Evolutionary conservation across 2,797 vertebrate genomes (phyloP).

Genomic region (Microctenopoma stevenorrisi): DNA sequence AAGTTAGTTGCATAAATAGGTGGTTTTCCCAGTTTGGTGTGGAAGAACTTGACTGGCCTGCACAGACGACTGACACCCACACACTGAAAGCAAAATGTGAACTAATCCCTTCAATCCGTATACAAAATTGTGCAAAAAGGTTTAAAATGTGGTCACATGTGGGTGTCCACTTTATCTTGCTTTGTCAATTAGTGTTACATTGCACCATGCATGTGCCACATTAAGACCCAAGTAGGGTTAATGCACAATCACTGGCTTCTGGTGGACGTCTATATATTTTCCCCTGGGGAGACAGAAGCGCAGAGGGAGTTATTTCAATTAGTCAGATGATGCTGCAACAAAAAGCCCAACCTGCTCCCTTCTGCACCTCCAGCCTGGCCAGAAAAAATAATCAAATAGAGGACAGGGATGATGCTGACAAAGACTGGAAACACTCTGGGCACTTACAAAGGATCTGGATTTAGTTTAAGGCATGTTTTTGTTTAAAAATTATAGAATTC

Average conservation of each 20-base stretch:
- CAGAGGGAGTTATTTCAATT: conserved; percentile 77
- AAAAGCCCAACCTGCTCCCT: conserved; percentile 62
- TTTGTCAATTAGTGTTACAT: background rate
- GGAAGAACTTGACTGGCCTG: conserved; percentile 3
- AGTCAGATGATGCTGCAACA: conserved; percentile 63
- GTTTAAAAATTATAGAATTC: background rate
- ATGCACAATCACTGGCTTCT: conserved; percentile 41
- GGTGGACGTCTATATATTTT: conserved; percentile 43
- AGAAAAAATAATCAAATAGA: conserved; percentile 72
- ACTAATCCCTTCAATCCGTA: background rate
- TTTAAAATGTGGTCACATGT: background rate
- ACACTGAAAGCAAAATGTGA: background rate
- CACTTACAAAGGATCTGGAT: conserved; percentile 14
- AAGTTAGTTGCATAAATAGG: background rate
- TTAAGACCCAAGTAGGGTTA: conserved; percentile 55
- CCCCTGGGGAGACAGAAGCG: conserved; percentile 62
- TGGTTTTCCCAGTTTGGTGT: background rate
- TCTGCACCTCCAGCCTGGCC: conserved; percentile 48
- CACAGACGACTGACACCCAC: background rate
- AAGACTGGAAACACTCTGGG: conserved; percentile 44
- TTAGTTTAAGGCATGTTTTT: background rate
- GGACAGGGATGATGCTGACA: conserved; percentile 48
- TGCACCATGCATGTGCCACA: conserved; percentile 27
- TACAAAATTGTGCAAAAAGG: too few species aligned
- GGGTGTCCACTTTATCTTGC: background rate